These are phyloP conservation scores for Pangasius krempfi DNA, from an alignment of 2,797 vertebrate genomes.

Conservation along the genomic window DNA sequence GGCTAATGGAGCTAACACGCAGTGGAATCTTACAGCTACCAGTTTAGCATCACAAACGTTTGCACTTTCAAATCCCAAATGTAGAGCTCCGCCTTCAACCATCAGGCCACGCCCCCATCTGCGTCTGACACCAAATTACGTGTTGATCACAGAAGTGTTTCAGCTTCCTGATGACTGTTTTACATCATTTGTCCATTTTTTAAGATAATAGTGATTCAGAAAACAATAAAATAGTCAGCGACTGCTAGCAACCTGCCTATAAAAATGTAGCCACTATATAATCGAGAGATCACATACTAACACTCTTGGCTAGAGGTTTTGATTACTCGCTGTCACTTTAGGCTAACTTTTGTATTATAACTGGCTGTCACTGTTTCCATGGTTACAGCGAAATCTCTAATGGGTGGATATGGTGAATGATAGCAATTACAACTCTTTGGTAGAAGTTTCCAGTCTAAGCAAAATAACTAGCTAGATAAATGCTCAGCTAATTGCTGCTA, in stretches of 20 bases:
- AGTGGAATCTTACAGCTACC: not conserved
- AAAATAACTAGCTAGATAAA: not conserved
- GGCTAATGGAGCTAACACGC: not conserved
- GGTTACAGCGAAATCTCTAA: not conserved
- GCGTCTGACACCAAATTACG: not conserved
- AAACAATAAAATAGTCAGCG: not conserved
- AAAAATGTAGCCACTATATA: not conserved
- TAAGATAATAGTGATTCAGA: not conserved
- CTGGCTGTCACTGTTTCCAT: not conserved
- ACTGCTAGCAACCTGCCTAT: not conserved
- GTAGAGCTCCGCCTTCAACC: not conserved
- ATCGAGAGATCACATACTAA: not conserved
- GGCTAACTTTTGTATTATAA: not conserved
- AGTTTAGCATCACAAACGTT: not conserved
- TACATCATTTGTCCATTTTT: not conserved
- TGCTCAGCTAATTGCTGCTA: not conserved
- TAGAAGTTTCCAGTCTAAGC: not conserved
- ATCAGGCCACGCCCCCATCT: not conserved
- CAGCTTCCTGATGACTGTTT: not conserved
- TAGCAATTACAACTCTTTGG: not conserved
- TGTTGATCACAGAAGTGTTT: not conserved
- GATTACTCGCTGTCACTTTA: not conserved
- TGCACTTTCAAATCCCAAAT: not conserved
- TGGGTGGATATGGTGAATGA: not conserved
- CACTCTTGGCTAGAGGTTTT: not conserved